phyloP scores from a whole-genome alignment of 2,113 vertebrate species.

The Antigone vipio region DNA sequence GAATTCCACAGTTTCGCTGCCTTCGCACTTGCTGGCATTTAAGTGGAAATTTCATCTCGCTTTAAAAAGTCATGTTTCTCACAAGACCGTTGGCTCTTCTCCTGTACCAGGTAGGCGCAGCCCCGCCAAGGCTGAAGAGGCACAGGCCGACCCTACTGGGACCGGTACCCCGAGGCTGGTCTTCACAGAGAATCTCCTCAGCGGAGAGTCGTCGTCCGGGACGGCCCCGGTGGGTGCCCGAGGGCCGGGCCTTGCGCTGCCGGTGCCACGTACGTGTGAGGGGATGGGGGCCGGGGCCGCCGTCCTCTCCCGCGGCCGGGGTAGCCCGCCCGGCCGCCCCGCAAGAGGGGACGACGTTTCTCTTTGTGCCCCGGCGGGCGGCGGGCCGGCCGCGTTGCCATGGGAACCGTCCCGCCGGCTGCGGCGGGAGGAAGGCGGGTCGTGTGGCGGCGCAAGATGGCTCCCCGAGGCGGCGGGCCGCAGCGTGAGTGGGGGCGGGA shows the following conservation, averaged over 20 bases:
- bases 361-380: slow-evolving; percentile 39
- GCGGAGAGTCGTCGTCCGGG: neutral
- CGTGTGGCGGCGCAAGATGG: slow-evolving; percentile 60
- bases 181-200: neutral
- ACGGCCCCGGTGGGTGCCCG: neutral
- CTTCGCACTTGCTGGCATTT: neutral
- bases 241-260: neutral
- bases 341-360: neutral
- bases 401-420: slow-evolving; percentile 64
- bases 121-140: neutral
- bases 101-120: neutral
- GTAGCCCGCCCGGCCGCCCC: neutral
- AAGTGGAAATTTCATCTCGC: neutral
- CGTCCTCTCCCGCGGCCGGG: neutral
- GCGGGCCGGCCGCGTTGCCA: slow-evolving; percentile 62
- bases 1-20: neutral
- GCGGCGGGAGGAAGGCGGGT: slow-evolving; percentile 15
- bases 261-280: neutral
- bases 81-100: accelerated
- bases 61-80: neutral
- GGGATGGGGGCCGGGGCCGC: too few species aligned
- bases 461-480: slow-evolving; percentile 72
- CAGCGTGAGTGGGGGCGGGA: slow-evolving; percentile 52
- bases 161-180: too few species aligned
- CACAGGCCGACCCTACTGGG: neutral